These are phyloP conservation scores for Trichogramma dendrolimi DNA, from an alignment of 2,888 invertebrate genomes.

Conservation along the genomic window DNA sequence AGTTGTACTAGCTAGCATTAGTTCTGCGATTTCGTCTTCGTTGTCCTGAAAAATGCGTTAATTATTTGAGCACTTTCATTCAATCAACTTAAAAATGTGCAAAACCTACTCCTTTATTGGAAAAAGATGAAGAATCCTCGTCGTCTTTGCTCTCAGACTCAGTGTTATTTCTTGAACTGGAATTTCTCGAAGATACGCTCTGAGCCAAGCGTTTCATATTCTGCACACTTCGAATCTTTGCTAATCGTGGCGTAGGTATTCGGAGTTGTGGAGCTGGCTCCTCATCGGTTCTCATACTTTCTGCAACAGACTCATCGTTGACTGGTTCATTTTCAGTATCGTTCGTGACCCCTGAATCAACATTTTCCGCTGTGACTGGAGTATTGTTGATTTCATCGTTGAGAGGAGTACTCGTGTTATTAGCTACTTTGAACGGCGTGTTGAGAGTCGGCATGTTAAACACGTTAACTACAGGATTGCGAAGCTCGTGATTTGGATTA, in stretches of 20 bases:
- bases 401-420: background rate
- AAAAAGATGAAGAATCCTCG: slow-evolving; percentile 29
- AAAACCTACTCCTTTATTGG: slow-evolving; percentile 34
- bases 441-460: slow-evolving; percentile 29
- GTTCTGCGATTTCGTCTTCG: slow-evolving; percentile 58
- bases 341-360: background rate
- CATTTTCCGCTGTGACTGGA: slow-evolving; percentile 3
- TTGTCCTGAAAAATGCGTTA: slow-evolving; percentile 51
- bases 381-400: background rate
- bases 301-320: slow-evolving; percentile 12
- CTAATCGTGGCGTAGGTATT: slow-evolving; percentile 46
- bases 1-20: slow-evolving; percentile 58
- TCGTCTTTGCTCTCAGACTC: slow-evolving; percentile 38
- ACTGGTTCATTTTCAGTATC: slow-evolving; percentile 20
- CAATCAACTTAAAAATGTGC: background rate
- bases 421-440: slow-evolving; percentile 20
- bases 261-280: slow-evolving; percentile 40
- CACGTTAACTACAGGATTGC: slow-evolving; percentile 41
- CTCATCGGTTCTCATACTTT: slow-evolving; percentile 23
- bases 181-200: slow-evolving; percentile 41
- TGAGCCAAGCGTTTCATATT: slow-evolving; percentile 49
- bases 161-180: slow-evolving; percentile 33
- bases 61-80: background rate
- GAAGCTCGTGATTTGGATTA: slow-evolving; percentile 29
- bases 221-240: slow-evolving; percentile 48